Conservation (phyloP, 2,113 vertebrate genomes). For the Pedionomus torquatus region DNA sequence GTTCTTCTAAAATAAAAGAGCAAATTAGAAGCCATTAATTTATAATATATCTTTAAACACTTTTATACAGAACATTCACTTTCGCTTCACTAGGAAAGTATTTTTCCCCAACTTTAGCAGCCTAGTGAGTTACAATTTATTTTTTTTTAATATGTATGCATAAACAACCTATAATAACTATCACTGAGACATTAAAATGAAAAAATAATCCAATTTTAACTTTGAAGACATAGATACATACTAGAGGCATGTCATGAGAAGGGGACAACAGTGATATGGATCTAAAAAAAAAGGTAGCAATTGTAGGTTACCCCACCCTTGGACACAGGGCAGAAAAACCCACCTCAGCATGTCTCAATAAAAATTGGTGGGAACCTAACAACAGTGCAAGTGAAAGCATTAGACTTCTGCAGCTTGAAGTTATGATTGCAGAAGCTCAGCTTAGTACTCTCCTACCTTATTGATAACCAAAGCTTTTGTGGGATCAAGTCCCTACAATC, state of each 20-base stretch:
- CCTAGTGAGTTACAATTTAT: neutral
- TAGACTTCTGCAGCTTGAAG: neutral
- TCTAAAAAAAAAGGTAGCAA: neutral
- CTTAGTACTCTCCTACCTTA: neutral
- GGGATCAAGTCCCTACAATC: neutral
- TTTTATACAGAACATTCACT: neutral
- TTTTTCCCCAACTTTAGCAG: neutral
- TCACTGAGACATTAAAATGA: neutral
- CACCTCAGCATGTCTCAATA: neutral
- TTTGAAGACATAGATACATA: neutral
- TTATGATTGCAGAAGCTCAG: neutral
- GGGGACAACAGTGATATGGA: neutral
- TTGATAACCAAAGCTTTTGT: neutral
- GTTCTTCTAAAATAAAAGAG: constrained; percentile 81
- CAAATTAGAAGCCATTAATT: neutral
- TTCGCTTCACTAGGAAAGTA: neutral
- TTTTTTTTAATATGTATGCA: neutral
- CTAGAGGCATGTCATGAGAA: neutral
- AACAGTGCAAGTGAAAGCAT: neutral
- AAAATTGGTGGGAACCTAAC: neutral
- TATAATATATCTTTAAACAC: neutral
- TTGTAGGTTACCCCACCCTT: neutral
- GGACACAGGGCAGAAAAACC: neutral
- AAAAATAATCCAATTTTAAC: neutral
- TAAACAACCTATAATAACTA: neutral